These are phyloP conservation scores for Conus betulinus DNA, from an alignment of 1,140 invertebrate species.

Conservation along the genomic window DNA sequence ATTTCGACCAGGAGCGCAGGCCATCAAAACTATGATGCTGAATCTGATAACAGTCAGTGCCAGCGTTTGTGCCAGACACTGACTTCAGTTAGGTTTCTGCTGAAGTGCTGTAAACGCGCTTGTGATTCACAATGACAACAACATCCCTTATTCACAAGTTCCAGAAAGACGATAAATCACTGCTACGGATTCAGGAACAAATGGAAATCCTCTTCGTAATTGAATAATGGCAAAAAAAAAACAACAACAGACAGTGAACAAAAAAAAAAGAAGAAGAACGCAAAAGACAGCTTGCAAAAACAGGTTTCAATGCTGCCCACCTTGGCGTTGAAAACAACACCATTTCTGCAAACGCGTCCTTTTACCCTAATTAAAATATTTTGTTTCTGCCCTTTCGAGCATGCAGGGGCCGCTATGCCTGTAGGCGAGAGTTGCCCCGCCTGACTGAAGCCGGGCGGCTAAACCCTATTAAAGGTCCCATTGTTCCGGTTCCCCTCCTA, in stretches of 20 bases:
- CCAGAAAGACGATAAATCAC: too few relatives aligned
- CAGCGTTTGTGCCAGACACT: too few relatives aligned
- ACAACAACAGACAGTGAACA: neutral
- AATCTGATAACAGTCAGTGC: too few relatives aligned
- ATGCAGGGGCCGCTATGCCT: neutral
- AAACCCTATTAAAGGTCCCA: constrained; percentile 8
- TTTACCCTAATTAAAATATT: constrained; percentile 31
- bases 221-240: neutral
- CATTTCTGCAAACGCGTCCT: neutral
- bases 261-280: neutral
- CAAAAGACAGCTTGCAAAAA: neutral
- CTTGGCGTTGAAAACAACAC: constrained; percentile 2
- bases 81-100: too few relatives aligned
- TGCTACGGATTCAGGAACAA: too few relatives aligned
- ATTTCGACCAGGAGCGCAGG: too few relatives aligned
- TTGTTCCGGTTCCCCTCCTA: neutral
- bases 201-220: neutral
- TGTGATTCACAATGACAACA: too few relatives aligned
- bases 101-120: too few relatives aligned
- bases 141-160: too few relatives aligned
- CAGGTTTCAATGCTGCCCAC: constrained; percentile 10
- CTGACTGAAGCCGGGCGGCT: neutral
- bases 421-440: neutral
- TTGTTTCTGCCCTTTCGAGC: constrained; percentile 20
- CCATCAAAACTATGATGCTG: too few relatives aligned